Evolutionary conservation across 1,140 invertebrate species (phyloP), one percentile per base, ranked within the genome.

Genomic region (Drosophila suzukii): DNA sequence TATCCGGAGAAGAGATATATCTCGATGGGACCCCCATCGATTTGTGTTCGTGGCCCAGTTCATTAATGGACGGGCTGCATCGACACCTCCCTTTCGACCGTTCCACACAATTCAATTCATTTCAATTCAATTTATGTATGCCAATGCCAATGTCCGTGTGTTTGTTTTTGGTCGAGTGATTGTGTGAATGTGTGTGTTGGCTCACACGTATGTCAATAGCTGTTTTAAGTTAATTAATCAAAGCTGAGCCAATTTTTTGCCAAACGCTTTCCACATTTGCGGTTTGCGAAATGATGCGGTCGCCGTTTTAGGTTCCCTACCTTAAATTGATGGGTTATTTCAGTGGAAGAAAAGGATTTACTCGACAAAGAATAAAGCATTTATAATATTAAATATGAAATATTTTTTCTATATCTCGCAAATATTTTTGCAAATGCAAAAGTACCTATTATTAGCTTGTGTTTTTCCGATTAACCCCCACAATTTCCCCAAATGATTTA

Each of bases 171-270:
- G 8, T 8, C 53, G 15, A 41, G 3, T 32, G 17, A 60, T 38
- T 62, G 24, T 54, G 12, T 54, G 32, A 59, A 20, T 54, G n/a
- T 54, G 32, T 50, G 24, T 43, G 38, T 36, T 43, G 32, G 38
- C 61, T 41, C 65, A 46, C 63, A 61, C 51, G 43, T 65, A 55
- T 78, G 80, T 77, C 80, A 74, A 75, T 84, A 74, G 68, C 72
- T 89, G 73, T 75, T 89, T 88, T 88, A 84, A 88, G 84, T 88
- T 88, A 88, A 88, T 88, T 88, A 88, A 88, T 88, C 84, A 88
- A 88, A 88, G 84, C 84, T 55, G 54, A 63, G 68, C 57, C 76
- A 80, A 89, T 89, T 88, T 88, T 88, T 77, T 81, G 59, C 30
- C 84, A 67, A 73, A 66, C 72, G 61, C 53, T 61, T 44, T 13